Percentiles rank a stretch among this genome's conserved stretches.
phyloP scores from a whole-genome alignment of 2,113 vertebrate genomes.

The Spea bombifrons region DNA sequence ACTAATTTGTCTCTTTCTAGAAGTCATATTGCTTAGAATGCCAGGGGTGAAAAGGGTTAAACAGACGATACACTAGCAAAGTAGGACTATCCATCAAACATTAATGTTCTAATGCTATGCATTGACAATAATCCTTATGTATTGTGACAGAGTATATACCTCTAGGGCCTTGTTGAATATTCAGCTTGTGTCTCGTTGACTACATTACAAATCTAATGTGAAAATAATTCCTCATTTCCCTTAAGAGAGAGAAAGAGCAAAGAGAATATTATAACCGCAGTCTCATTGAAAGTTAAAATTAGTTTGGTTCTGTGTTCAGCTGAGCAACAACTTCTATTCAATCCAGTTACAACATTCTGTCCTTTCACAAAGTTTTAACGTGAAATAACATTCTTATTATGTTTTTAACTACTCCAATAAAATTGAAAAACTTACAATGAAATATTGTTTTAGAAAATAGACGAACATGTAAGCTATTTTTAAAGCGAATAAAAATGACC shows the following conservation, averaged over 20 bases:
- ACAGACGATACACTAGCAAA: slow-evolving; percentile 7
- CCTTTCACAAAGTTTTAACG: slow-evolving; percentile 21
- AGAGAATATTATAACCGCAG: slow-evolving; percentile 34
- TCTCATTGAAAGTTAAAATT: slow-evolving; percentile 7
- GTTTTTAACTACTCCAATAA: rapidly evolving
- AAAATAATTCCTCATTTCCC: slow-evolving; percentile 54
- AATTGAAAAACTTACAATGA: neutral
- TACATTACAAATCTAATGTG: slow-evolving; percentile 47
- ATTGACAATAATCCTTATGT: slow-evolving; percentile 42
- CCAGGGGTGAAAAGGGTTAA: slow-evolving; percentile 24
- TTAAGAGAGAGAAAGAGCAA: slow-evolving; percentile 46
- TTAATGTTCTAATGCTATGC: slow-evolving; percentile 32
- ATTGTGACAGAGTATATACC: slow-evolving; percentile 36
- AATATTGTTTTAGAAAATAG: neutral
- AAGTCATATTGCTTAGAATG: neutral
- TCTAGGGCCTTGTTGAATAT: slow-evolving; percentile 38
- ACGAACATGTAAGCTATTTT: neutral
- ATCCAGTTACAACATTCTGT: slow-evolving; percentile 2
- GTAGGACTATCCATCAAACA: slow-evolving; percentile 26
- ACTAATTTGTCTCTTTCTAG: neutral
- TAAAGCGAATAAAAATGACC: neutral
- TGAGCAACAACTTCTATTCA: neutral
- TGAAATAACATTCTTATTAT: slow-evolving; percentile 6
- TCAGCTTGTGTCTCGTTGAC: slow-evolving; percentile 36
- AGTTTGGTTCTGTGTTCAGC: neutral